Base-by-base conservation (phyloP, 2,113 vertebrate species). In the Stigmatopora argus region DNA sequence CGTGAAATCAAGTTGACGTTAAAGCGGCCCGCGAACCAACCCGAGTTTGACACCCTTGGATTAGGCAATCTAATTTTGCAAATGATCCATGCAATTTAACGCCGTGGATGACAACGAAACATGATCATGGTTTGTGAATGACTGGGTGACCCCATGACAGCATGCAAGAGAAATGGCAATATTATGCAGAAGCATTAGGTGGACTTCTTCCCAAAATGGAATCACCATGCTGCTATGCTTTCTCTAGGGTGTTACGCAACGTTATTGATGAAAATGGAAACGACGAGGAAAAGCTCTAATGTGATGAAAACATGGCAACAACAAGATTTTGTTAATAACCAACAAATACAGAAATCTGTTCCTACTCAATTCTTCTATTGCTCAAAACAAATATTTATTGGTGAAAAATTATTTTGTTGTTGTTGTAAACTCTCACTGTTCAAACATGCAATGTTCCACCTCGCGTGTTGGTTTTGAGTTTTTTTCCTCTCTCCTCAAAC, bases 401-500 rank as follows among this genome's bases (percentile, higher is more conserved):
- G 18, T 57, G 23, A 45, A 44, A 13, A 61, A 21, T 7, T 14
- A 3, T 9, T 62, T 62, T 58, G n/a, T 35, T 6, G 17, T 58
- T 38, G 56, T 31, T 31, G 44, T 13, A 31, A 23, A 47, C 14
- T 55, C 8, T 46, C 26, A 41, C 38, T 66, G 19, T 15, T 66
- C 7, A 47, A 38, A 46, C 14, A 38, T 62, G 44, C 52, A 26
- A 18, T 34, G 23, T 63, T 44, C 57, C 21, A 60, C 49, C 13
- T 12, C 34, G 13, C 13, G 62, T 41, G 17, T 26, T 26, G 6
- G n/a, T 69, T 62, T n/a, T 10, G 0, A 41, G 45, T 49, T 70
- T 66, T n/a, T 19, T 73, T 63, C 73, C 7, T 67, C 64, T 71
- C 18, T 79, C 68, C 61, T 64, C 63, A 60, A 68, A 86, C 77